Base-by-base conservation (phyloP, 2,797 vertebrate genomes). In the Zalophus californianus region DNA sequence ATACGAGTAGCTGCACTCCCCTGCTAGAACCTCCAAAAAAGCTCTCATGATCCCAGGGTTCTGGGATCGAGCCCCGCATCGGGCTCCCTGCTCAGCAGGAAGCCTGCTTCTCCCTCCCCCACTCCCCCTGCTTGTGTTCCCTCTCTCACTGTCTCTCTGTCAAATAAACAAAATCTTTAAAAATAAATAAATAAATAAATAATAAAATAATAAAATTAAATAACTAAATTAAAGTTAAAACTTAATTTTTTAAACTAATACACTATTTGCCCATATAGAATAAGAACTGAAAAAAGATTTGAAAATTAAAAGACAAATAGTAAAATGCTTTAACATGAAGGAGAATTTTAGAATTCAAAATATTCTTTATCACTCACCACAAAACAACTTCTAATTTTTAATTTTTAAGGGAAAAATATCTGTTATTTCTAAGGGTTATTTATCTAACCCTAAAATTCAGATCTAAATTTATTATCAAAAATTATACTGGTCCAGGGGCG, bases 361-460 rank as follows among this genome's bases (percentile, higher is more conserved):
- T 80, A 82, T 3, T 56, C 25, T 75, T 95, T 82, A 75, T 68
- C 56, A 62, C 29, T 58, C 29, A 6, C 23, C 50, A 86, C 44
- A 94, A 78, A 84, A 80, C 32, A 35, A 35, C 15, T 79, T 86
- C 38, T 32, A 80, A 56, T 80, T 88, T 93, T 94, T 94, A 75
- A 79, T 44, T 48, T 75, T 91, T 41, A 75, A 66, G 48, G 16
- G 41, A 21, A 90, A 84, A 68, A 85, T 15, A 38, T 5, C 8
- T 86, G 7, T 66, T 95, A 62, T 72, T 90, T 29, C 15, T 90
- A 52, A 86, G 86, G 83, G 6, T 86, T 77, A 44, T 68, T 92
- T 94, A 62, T 54, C 48, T 89, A 93, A 84, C 27, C 29, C 48
- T 87, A 80, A 90, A 96, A 91, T 60, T 86, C 77, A 83, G 10